Percentiles rank a stretch among this genome's conserved stretches.
Evolutionary conservation across 1,140 invertebrate species (phyloP).

Genomic region (Halyomorpha halys): DNA sequence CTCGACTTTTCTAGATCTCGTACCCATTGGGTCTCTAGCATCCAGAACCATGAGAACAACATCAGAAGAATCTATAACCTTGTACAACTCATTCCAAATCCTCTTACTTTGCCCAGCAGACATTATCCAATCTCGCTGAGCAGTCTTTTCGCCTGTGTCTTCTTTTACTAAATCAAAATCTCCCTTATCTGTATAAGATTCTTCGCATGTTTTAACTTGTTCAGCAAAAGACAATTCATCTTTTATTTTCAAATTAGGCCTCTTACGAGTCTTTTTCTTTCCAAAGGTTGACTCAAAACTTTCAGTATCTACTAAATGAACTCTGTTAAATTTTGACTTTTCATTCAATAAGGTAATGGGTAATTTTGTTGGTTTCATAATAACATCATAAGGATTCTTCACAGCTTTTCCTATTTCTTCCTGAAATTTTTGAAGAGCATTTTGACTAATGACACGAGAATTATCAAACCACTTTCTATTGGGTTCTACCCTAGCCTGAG

Average conservation of each 20-base stretch:
- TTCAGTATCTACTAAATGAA: slow-evolving; percentile 93
- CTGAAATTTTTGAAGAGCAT: slow-evolving; percentile 93
- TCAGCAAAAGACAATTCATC: slow-evolving; percentile 62
- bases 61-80: slow-evolving; percentile 98
- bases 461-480: slow-evolving; percentile 98
- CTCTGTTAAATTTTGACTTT: slow-evolving; percentile 76
- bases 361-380: slow-evolving; percentile 92
- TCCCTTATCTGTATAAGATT: slow-evolving; percentile 62
- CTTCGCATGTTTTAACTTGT: slow-evolving; percentile 53
- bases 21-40: slow-evolving; percentile 90
- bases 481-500: slow-evolving; percentile 87
- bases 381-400: slow-evolving; percentile 93
- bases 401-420: slow-evolving; percentile 87
- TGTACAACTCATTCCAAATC: slow-evolving; percentile 99
- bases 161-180: slow-evolving; percentile 75
- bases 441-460: slow-evolving; percentile 82
- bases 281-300: slow-evolving; percentile 91
- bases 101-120: slow-evolving; percentile 88
- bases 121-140: slow-evolving; percentile 75
- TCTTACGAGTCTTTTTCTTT: slow-evolving; percentile 83
- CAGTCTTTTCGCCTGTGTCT: slow-evolving; percentile 63
- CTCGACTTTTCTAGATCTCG: slow-evolving; percentile 83
- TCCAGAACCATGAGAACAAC: slow-evolving; percentile 74
- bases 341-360: slow-evolving; percentile 93
- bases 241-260: slow-evolving; percentile 68